Evolutionary conservation across 2,888 invertebrate species (phyloP), one percentile per base, ranked within the genome.

Genomic region (Sphinx pinastri): DNA sequence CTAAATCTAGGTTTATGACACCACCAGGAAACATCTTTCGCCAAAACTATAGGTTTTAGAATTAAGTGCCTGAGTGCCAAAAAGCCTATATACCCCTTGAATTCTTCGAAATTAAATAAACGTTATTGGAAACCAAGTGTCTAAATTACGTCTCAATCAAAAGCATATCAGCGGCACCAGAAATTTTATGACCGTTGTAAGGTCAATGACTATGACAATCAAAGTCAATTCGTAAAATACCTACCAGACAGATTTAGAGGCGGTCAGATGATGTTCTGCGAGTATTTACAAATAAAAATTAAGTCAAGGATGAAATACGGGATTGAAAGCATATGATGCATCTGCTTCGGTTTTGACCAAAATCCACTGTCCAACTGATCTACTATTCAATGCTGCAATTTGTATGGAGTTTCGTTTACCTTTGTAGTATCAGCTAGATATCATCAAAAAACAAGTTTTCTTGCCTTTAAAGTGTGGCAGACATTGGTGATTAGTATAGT

Each of bases 151-250:
- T 38, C 51, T 52, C 52, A 59, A 52, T 68, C 38, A 38, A 52
- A 59, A 52, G 51, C 38, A 38, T 59, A 38, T 16, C 58, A 14
- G 57, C 19, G 47, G 14, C 68, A 45, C 4, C 59, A 38, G 38
- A 52, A 59, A 51, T 51, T 59, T 52, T 68, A 52, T 59, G 59
- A 31, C 59, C 58, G 51, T 59, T 51, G 38, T 68, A 74, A 81
- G 83, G 80, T 84, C 84, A 84, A 80, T 81, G 78, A 76, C 75
- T 77, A 77, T 70, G 70, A 77, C 77, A 80, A 83, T 82, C 80
- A 81, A 77, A 81, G 81, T 75, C 80, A 84, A 84, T 83, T 83
- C 76, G 69, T 74, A 71, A 72, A 68, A 74, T 75, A 72, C 69
- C 59, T 66, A 74, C 72, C 76, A 76, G 77, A 81, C 78, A 75